phyloP scores from a whole-genome alignment of 2,797 vertebrate species.

The Somateria mollissima region DNA sequence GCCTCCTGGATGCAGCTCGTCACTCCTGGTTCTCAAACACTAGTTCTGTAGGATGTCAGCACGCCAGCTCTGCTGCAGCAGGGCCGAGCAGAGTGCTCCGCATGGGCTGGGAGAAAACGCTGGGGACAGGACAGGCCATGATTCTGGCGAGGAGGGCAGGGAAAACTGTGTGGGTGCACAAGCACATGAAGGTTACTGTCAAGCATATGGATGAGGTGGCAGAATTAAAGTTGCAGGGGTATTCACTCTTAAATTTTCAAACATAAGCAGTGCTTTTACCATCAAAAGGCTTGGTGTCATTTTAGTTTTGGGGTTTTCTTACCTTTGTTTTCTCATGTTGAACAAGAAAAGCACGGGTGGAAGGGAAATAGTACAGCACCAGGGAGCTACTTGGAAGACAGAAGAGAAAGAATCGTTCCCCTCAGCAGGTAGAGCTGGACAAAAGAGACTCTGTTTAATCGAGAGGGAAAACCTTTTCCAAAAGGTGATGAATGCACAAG shows the following conservation, averaged over 20 bases:
- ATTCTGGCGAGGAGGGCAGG: fast-evolving
- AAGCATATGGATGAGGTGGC: fast-evolving
- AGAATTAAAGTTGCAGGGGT: background rate
- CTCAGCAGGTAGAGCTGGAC: background rate
- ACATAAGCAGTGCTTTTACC: background rate
- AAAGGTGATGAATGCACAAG: background rate
- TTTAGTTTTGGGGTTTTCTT: fast-evolving
- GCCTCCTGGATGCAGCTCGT: background rate
- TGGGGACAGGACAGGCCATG: fast-evolving
- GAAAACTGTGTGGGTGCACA: background rate
- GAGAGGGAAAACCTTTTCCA: background rate
- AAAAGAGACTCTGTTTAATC: background rate
- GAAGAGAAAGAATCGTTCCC: background rate
- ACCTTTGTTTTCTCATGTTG: background rate
- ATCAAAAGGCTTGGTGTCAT: background rate
- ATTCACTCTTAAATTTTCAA: background rate
- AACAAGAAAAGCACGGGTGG: background rate
- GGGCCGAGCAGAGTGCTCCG: background rate
- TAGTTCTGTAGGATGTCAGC: background rate
- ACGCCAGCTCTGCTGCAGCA: fast-evolving
- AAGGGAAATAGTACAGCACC: background rate
- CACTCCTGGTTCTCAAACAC: background rate
- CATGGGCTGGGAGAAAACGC: too few species aligned
- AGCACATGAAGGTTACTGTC: background rate
- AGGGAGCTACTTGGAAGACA: background rate